phyloP scores from a whole-genome alignment of 2,797 vertebrate species.

The Smutsia temminckii region DNA sequence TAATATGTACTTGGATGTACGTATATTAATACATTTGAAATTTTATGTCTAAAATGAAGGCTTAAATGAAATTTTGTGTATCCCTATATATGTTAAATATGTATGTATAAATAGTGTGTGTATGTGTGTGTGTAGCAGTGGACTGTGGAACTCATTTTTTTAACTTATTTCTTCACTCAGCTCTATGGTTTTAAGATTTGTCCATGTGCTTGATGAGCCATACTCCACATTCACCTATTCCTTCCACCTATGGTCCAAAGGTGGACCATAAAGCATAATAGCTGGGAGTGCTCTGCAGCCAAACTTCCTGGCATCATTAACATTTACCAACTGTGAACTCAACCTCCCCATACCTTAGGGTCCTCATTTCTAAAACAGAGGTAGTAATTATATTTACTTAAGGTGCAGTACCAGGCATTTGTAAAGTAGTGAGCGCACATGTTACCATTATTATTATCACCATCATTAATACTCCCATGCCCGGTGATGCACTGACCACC shows the following conservation, averaged over 20 bases:
- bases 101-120: neutral
- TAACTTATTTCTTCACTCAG: neutral
- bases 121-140: neutral
- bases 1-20: neutral
- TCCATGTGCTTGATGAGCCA: neutral
- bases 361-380: slow-evolving; percentile 28
- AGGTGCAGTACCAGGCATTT: neutral
- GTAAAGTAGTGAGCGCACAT: neutral
- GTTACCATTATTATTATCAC: neutral
- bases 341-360: neutral
- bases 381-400: neutral
- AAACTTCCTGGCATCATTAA: neutral
- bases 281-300: neutral
- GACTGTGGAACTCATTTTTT: neutral
- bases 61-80: neutral
- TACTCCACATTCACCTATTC: neutral
- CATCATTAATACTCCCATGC: neutral
- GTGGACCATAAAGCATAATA: neutral
- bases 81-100: neutral
- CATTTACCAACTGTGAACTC: neutral
- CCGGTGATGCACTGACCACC: neutral
- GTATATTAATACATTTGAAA: neutral
- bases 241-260: neutral
- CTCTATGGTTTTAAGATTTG: neutral
- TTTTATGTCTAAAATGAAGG: neutral